phyloP scores from a whole-genome alignment of 2,888 invertebrate genomes.

The Lycocerus yunnanus region DNA sequence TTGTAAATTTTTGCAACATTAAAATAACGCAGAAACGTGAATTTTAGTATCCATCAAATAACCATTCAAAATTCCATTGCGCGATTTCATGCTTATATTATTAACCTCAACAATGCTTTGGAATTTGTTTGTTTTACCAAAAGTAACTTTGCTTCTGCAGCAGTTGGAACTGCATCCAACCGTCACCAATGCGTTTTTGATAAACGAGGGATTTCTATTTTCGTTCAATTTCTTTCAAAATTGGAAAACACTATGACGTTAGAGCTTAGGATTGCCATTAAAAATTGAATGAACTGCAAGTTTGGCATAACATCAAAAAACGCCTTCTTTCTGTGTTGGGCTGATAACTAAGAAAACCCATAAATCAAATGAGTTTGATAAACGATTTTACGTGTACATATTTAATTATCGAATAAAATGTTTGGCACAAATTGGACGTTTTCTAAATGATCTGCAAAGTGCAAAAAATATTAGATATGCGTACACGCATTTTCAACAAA shows the following conservation, averaged over 20 bases:
- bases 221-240: neutral
- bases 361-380: neutral
- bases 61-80: neutral
- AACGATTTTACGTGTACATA: neutral
- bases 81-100: neutral
- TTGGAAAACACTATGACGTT: neutral
- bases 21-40: neutral
- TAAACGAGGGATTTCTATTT: neutral
- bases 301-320: neutral
- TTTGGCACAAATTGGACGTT: neutral
- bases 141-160: too few relatives aligned
- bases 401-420: constrained; percentile 1
- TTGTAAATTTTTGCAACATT: neutral
- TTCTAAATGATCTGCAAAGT: neutral
- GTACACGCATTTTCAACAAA: too few relatives aligned
- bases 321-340: neutral
- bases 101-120: neutral
- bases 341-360: neutral
- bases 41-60: neutral
- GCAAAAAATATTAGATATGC: too few relatives aligned
- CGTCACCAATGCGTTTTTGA: neutral
- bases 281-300: neutral
- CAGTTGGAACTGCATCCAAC: too few relatives aligned
- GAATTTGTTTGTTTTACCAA: too few relatives aligned
- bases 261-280: neutral